Conservation (phyloP, 2,113 vertebrate species). For the Orthonyx spaldingii region DNA sequence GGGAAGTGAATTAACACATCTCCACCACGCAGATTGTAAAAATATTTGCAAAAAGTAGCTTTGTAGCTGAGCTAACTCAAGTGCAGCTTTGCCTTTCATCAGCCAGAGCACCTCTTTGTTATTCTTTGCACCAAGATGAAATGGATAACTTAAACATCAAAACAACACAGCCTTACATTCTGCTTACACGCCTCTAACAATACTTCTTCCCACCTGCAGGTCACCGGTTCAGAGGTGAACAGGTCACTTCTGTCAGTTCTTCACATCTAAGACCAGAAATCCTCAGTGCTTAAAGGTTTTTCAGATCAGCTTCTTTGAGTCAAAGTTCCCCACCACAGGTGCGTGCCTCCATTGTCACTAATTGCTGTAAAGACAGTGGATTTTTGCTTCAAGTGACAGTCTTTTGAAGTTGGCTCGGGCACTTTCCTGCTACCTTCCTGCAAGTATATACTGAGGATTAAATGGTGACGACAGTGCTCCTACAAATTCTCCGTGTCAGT, state of each 20-base stretch:
- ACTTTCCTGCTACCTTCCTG: constrained; percentile 36
- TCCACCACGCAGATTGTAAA: neutral
- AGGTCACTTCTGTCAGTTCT: constrained; percentile 73
- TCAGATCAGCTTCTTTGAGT: constrained; percentile 68
- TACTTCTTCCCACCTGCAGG: constrained; percentile 87
- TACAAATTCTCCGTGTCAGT: neutral
- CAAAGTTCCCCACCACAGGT: constrained; percentile 80
- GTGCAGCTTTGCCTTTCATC: constrained; percentile 51
- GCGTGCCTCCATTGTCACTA: constrained; percentile 76
- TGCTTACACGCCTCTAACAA: constrained; percentile 82
- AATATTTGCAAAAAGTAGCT: constrained; percentile 23
- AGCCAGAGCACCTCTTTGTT: constrained; percentile 63
- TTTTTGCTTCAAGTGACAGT: neutral
- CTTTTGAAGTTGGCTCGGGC: constrained; percentile 52
- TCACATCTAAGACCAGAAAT: constrained; percentile 58
- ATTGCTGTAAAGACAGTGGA: constrained; percentile 22
- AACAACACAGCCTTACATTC: constrained; percentile 73
- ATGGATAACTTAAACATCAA: constrained; percentile 77
- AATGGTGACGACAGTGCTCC: constrained; percentile 32
- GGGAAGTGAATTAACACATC: neutral
- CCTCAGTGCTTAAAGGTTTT: constrained; percentile 52
- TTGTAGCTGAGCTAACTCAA: constrained; percentile 14
- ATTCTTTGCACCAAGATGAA: constrained; percentile 71
- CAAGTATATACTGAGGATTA: constrained; percentile 53
- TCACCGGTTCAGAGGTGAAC: constrained; percentile 78